Evolutionary conservation across 2,797 vertebrate species (phyloP).

Genomic region (Tokudaia muenninki): DNA sequence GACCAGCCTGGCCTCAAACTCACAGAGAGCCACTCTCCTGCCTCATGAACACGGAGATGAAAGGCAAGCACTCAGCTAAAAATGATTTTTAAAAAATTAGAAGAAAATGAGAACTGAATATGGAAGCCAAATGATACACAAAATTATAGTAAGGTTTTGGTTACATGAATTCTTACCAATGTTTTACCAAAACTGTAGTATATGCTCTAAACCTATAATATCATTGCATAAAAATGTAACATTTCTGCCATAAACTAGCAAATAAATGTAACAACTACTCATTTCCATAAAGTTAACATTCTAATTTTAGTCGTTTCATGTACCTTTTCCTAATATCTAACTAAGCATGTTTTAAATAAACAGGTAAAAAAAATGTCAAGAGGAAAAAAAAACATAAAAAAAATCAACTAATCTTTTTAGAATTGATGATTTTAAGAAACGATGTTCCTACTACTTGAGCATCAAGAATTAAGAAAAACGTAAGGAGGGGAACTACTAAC

Average conservation of each 20-base stretch:
- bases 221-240: not conserved
- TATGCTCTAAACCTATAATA: constrained; percentile 9
- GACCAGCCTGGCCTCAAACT: not conserved
- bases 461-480: not conserved
- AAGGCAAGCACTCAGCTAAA: not conserved
- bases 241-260: constrained; percentile 18
- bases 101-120: not conserved
- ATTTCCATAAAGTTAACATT: constrained; percentile 18
- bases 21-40: not conserved
- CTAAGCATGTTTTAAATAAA: constrained; percentile 20
- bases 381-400: not conserved
- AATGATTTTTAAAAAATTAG: not conserved
- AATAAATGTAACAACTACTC: constrained; percentile 19
- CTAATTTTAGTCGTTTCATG: constrained; percentile 35
- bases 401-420: not conserved
- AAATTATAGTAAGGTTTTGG: constrained; percentile 1
- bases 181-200: constrained; percentile 3
- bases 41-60: not conserved
- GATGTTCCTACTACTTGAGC: not conserved
- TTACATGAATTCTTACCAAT: constrained; percentile 7
- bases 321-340: constrained; percentile 1
- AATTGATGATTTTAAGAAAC: not conserved
- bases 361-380: constrained; percentile 27
- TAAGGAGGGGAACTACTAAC: not conserved
- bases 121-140: constrained; percentile 48